Evolutionary conservation across 1,140 invertebrate species (phyloP), one percentile per base, ranked within the genome.

Genomic region (Brachionus plicatilis): DNA sequence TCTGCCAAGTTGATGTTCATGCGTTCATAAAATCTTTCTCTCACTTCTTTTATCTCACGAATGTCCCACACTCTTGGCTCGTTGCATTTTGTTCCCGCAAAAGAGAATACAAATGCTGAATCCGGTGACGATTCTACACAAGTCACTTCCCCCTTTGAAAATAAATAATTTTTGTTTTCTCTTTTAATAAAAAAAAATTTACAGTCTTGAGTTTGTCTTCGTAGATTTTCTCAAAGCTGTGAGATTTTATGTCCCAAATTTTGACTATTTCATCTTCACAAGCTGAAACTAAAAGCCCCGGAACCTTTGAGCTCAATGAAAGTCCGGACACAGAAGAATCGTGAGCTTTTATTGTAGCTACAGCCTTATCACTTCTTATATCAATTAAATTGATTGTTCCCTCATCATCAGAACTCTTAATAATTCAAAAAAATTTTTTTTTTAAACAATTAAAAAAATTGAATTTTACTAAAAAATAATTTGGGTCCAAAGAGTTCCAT

Each of bases 41-140:
- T 80, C 17, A 45, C 33, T 68, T 82, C 79, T 43, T 82, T 68
- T 20, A 82, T 45, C 37, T 82, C 79, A 12, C 79, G 50, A 60
- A 82, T 68, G 41, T 82, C 79, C 79, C 79, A 82, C 9, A 82
- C 65, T 65, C 20, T 82, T 33, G 79, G 79, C 11, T 68, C 79
- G 3, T 65, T 68, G 17, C 41, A 20, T 47, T 14, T 82, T 3
- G 27, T 17, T 11, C 79, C 79, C 41, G 37, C 79, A 47, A 82
- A 65, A 17, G 79, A 60, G 60, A 82, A 82, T 27, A 68, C 79
- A 47, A 82, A 82, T 65, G 50, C 53, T 6, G 53, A 60, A 45
- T 82, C 79, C 4, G 79, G 79, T 2, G 53, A 82, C 5, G 53
- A 60, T 37, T 68, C 65, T 17, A 68, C 53, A 60, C 53, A 60